A percentile compares a stretch with the other conserved stretches of the same genome.
Evolutionary conservation across 2,797 vertebrate genomes (phyloP).

Genomic region (Xenops minutus): DNA sequence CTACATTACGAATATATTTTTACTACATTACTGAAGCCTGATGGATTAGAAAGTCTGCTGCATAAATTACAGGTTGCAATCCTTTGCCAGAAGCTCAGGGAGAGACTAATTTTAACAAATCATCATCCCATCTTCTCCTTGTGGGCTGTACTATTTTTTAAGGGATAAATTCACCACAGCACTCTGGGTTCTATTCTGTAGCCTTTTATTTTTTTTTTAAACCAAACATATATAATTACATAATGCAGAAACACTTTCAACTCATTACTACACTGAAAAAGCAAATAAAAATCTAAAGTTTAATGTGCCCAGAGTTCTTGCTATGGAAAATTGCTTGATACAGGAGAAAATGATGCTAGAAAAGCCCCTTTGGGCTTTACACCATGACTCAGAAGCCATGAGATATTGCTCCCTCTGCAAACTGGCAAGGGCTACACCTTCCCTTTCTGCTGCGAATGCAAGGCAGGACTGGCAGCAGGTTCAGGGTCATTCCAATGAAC

Average conservation of each 20-base stretch:
- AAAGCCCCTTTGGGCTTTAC: neutral
- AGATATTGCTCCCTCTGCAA: neutral
- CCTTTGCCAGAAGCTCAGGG: neutral
- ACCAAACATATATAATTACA: neutral
- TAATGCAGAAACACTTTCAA: constrained; percentile 7
- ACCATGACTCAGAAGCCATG: neutral
- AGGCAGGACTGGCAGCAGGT: neutral
- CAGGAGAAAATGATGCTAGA: neutral
- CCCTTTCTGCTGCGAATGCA: neutral
- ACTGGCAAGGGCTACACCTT: neutral
- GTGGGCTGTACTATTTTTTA: neutral
- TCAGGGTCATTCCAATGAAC: neutral
- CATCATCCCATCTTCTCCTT: neutral
- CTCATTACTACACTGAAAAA: neutral
- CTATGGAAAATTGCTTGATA: neutral
- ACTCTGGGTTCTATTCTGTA: neutral
- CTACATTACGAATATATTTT: neutral
- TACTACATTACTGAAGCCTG: constrained; percentile 4
- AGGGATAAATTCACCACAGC: neutral
- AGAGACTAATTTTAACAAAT: constrained; percentile 28
- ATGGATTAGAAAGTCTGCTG: constrained; percentile 25
- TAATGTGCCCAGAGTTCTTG: neutral
- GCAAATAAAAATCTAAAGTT: neutral
- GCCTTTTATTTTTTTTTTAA: neutral
- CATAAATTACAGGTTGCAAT: neutral